Conservation (phyloP, 1,140 invertebrate species). For the Odontomachus brunneus region DNA sequence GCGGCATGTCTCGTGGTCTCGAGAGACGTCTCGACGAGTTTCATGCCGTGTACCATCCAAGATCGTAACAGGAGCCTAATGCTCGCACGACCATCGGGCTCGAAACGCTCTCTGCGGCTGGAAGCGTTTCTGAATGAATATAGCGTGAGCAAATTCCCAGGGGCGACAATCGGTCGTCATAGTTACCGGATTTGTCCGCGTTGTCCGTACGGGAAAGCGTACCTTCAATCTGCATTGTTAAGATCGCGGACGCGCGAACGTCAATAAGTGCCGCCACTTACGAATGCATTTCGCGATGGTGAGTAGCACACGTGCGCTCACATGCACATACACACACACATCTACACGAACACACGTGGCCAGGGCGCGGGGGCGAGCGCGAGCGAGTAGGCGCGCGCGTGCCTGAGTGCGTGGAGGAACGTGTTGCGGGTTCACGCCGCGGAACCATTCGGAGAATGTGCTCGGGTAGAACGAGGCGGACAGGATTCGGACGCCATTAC, state of each 20-base stretch:
- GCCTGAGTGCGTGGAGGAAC: conserved; percentile 66
- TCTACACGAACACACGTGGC: too few relatives aligned
- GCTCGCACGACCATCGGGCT: not conserved
- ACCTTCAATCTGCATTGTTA: conserved; percentile 58
- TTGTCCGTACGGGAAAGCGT: conserved; percentile 58
- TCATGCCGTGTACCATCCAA: not conserved
- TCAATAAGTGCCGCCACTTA: conserved; percentile 65
- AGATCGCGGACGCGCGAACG: conserved; percentile 47
- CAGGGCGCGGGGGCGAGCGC: conserved; percentile 1
- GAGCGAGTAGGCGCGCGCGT: conserved; percentile 60
- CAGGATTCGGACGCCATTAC: conserved; percentile 77
- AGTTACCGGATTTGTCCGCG: conserved; percentile 53
- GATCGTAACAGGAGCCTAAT: not conserved
- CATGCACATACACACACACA: not conserved
- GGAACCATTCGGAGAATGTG: conserved; percentile 77
- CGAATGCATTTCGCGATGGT: conserved; percentile 17
- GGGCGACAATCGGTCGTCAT: conserved; percentile 51
- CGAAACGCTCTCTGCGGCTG: not conserved
- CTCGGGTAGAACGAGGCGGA: conserved; percentile 66
- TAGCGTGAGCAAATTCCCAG: conserved; percentile 48
- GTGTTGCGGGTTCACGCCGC: conserved; percentile 70
- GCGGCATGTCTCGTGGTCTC: too few relatives aligned
- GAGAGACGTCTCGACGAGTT: not conserved
- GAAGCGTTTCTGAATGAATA: conserved; percentile 33
- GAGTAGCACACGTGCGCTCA: conserved; percentile 13